A percentile compares a stretch with the other conserved stretches of the same genome.
phyloP scores from a whole-genome alignment of 1,140 invertebrate genomes.

The Sminthurinus signatus region DNA sequence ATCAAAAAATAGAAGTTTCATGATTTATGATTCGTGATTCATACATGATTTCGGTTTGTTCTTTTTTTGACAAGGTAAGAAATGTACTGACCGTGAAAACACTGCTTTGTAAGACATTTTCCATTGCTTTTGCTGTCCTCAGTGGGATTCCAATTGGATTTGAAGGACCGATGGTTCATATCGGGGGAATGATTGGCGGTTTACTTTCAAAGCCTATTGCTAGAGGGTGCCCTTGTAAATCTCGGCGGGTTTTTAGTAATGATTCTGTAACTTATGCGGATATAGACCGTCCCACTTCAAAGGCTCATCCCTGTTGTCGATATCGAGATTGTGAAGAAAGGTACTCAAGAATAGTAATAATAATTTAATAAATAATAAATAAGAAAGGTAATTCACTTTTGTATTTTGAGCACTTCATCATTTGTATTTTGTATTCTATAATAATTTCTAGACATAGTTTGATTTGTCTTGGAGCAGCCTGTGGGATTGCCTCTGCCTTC shows the following conservation, averaged over 20 bases:
- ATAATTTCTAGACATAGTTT: slow-evolving; percentile 44
- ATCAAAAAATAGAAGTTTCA: too few relatives aligned
- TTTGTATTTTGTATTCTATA: not conserved
- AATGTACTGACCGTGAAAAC: slow-evolving; percentile 46
- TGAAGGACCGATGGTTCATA: slow-evolving; percentile 47
- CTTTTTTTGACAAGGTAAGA: slow-evolving; percentile 32
- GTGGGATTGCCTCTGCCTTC: slow-evolving; percentile 41
- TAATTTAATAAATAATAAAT: slow-evolving; percentile 9
- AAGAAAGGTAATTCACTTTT: slow-evolving; percentile 42
- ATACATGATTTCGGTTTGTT: slow-evolving; percentile 19
- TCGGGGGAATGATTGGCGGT: slow-evolving; percentile 35
- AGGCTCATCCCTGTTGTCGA: slow-evolving; percentile 39
- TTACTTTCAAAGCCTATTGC: slow-evolving; percentile 13
- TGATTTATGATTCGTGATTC: too few relatives aligned
- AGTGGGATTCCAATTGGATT: slow-evolving; percentile 49
- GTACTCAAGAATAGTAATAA: slow-evolving; percentile 44
- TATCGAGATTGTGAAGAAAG: slow-evolving; percentile 47
- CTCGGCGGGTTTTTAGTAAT: not conserved
- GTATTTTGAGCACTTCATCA: slow-evolving; percentile 33
- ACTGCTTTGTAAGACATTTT: slow-evolving; percentile 48
- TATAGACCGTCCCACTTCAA: not conserved
- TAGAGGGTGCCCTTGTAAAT: not conserved
- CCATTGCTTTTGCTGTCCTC: slow-evolving; percentile 47
- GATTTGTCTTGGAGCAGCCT: slow-evolving; percentile 41
- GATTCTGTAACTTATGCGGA: too few relatives aligned